Percentiles rank a stretch among this genome's conserved stretches.
These are phyloP conservation scores for Terebella lapidaria DNA, from an alignment of 2,888 invertebrate species.

Conservation along the genomic window DNA sequence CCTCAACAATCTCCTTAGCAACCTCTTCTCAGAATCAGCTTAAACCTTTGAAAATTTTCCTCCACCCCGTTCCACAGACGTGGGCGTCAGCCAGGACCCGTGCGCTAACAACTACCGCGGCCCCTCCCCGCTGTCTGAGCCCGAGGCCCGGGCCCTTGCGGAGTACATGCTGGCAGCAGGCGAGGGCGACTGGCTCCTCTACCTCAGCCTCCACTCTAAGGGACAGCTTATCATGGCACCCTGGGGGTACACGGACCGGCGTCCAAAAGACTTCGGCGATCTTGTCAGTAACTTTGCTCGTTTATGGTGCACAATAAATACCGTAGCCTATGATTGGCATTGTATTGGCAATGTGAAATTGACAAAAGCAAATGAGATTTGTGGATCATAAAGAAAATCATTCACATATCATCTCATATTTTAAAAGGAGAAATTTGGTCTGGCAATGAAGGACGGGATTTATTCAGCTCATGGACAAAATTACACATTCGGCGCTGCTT, in stretches of 20 bases:
- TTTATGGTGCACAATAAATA: no score
- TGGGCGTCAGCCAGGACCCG: constrained; percentile 11
- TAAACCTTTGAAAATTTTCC: no score
- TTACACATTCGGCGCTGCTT: constrained; percentile 18
- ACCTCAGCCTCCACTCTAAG: constrained; percentile 70
- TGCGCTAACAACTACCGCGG: constrained; percentile 25
- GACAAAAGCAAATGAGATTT: no score
- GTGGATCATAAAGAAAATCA: neutral
- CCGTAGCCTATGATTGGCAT: no score
- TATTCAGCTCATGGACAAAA: constrained; percentile 4
- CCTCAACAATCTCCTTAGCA: no score
- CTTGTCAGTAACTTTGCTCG: neutral
- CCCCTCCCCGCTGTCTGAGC: constrained; percentile 14
- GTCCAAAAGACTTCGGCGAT: constrained; percentile 3
- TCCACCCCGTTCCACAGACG: no score
- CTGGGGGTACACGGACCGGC: constrained; percentile 43
- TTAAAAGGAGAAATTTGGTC: constrained; percentile 4
- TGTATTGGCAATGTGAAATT: neutral
- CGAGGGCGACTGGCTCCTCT: constrained; percentile 39
- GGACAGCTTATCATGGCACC: constrained; percentile 61
- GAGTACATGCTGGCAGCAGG: neutral
- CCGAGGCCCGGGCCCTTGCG: constrained; percentile 15
- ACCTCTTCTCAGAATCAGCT: no score
- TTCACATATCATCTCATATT: neutral
- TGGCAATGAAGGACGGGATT: constrained; percentile 7